Evolutionary conservation across 2,888 invertebrate species (phyloP).

Genomic region (Melieria omissa): DNA sequence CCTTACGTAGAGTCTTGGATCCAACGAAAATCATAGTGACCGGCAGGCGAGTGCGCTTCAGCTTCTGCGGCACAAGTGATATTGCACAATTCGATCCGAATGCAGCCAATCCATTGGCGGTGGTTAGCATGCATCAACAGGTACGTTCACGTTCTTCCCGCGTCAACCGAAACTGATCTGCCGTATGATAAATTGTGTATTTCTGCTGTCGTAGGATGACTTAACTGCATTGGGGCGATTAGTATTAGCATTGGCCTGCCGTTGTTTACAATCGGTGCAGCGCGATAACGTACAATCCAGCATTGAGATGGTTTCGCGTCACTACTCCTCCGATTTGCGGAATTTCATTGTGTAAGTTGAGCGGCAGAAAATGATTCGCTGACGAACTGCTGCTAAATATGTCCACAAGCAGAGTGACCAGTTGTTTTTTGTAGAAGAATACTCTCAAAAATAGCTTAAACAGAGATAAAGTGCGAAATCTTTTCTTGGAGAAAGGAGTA

Average conservation of each 20-base stretch:
- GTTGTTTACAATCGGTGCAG: slow-evolving; percentile 87
- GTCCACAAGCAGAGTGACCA: no score
- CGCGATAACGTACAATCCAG: slow-evolving; percentile 88
- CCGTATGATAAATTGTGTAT: no score
- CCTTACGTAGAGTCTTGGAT: slow-evolving; percentile 78
- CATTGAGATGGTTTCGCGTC: slow-evolving; percentile 87
- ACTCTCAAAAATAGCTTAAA: no score
- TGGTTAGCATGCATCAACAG: slow-evolving; percentile 79
- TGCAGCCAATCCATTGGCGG: slow-evolving; percentile 73
- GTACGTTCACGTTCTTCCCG: slow-evolving; percentile 46
- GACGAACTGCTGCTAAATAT: no score
- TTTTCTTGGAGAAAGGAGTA: no score
- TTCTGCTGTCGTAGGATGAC: slow-evolving; percentile 74
- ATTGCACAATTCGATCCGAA: slow-evolving; percentile 81
- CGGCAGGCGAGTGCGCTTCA: slow-evolving; percentile 82
- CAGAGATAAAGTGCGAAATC: no score
- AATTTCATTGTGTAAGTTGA: slow-evolving; percentile 87
- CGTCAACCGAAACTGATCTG: no score
- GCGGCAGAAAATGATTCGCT: background rate
- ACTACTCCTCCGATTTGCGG: slow-evolving; percentile 93
- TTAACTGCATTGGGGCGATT: slow-evolving; percentile 90
- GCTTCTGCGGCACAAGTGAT: slow-evolving; percentile 84
- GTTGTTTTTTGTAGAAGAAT: no score
- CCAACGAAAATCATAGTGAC: slow-evolving; percentile 90
- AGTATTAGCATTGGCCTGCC: slow-evolving; percentile 92